Base-by-base conservation (phyloP, 2,888 invertebrate species). In the Xestia c-nigrum region DNA sequence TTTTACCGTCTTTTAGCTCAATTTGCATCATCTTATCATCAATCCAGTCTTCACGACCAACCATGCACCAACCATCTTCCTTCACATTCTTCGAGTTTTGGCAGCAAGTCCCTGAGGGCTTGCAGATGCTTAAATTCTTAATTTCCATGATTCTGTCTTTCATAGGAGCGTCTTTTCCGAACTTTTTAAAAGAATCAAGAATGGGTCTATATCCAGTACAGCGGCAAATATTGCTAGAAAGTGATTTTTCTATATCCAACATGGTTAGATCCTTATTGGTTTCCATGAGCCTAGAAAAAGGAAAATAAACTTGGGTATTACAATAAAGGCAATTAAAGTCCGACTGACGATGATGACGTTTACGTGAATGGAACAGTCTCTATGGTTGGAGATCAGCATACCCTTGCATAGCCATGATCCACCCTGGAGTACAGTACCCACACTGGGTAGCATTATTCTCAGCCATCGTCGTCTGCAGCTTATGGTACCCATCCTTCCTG, bases 201-300 rank as follows among this genome's bases (percentile, higher is more conserved):
- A 98, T 97, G 0, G 98, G 96, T 57, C 97, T 93, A 87, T 97
- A 98, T 1, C 98, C 98, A 1, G 98, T 98, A 88, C 98, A 98
- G 64, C 98, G 96, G 85, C 98, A 98, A 64, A 98, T 96, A 88
- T 98, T 98, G 57, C 98, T 97, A 6, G 97, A 98, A 85, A 98
- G 97, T 0, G 97, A 97, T 86, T 98, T 97, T 91, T 98, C 98
- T 5, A 98, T 97, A 81, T 98, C 97, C 78, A 97, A 92, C 97
- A 97, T 97, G 0, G 97, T 97, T 46, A 97, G 87, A 24, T 93
- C 88, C 21, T 95, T 93, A 3, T 96, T 92, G 4, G 91, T 87
- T 86, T 95, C 91, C 7, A 70, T 0, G 40, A 77, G 76, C 7
- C 76, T 76, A 16, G 5, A 63, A 68, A 55, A 19, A 59, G 5